phyloP scores from a whole-genome alignment of 2,888 invertebrate genomes.

The Oscheius sp. region DNA sequence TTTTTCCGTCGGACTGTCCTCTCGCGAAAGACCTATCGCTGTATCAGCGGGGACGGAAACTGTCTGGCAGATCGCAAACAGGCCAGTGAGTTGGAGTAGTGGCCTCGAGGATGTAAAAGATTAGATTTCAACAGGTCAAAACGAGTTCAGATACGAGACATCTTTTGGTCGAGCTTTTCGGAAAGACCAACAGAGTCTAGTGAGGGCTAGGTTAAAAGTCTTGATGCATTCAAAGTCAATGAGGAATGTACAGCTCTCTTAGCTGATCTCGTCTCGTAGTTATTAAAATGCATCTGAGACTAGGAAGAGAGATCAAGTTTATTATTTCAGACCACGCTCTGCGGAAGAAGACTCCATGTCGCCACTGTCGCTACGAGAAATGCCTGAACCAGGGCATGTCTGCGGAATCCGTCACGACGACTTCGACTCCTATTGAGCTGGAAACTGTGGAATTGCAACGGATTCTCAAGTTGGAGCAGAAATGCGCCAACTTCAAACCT shows the following conservation, averaged over 20 bases:
- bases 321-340: too few relatives aligned
- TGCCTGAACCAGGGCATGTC: slow-evolving; percentile 14
- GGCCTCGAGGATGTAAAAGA: too few relatives aligned
- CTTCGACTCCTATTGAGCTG: background rate
- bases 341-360: slow-evolving; percentile 9
- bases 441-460: slow-evolving; percentile 10
- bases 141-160: too few relatives aligned
- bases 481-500: background rate
- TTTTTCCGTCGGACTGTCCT: slow-evolving; percentile 43
- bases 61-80: slow-evolving; percentile 10
- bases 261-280: too few relatives aligned
- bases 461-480: slow-evolving; percentile 9
- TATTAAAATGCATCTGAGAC: too few relatives aligned
- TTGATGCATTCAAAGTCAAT: too few relatives aligned
- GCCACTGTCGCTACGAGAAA: slow-evolving; percentile 23
- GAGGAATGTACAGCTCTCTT: too few relatives aligned
- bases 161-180: too few relatives aligned
- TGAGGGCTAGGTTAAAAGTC: too few relatives aligned
- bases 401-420: slow-evolving; percentile 10
- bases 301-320: too few relatives aligned
- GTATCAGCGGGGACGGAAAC: slow-evolving; percentile 8
- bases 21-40: slow-evolving; percentile 22
- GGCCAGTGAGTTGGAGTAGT: background rate
- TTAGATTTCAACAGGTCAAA: too few relatives aligned
- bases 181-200: too few relatives aligned